Base-by-base conservation (phyloP, 2,888 invertebrate genomes). In the Meliscaeva auricollis region DNA sequence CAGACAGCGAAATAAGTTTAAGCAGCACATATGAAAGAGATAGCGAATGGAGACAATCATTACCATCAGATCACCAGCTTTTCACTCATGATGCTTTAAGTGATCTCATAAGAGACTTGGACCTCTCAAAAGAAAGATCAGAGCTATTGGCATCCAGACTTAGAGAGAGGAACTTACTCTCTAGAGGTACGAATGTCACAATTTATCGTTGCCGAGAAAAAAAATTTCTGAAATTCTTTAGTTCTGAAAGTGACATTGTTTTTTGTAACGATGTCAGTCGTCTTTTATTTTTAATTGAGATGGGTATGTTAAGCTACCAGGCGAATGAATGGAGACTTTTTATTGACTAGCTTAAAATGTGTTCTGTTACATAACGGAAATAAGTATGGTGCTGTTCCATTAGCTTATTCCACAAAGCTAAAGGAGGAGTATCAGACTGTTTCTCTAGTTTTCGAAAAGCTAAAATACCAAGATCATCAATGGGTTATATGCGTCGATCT, bases 281-380 rank as follows among this genome's bases (percentile, higher is more conserved):
- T 8, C n/a, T n/a, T n/a, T n/a, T n/a, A n/a, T 13, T 48, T 17
- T 2, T 48, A 8, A 20, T 7, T 17, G 20, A 48, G 5, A 48
- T 48, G 46, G 46, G 46, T 6, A 1, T 48, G 7, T 22, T 11
- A 50, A 22, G 11, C 11, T 50, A 50, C 22, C 11, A 22, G 3
- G 8, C 22, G 20, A 5, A 22, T 32, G 32, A 32, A 32, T 54
- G 74, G 74, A 62, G 69, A 79, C 70, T 79, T 52, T 79, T 84
- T 69, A 74, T 79, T 69, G 69, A 84, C 73, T 26, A 72, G 56
- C 26, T 44, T 76, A 52, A 80, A 80, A 26, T 85, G 66, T 76
- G 76, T 80, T 58, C 56, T 68, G 17, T 52, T 87, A 44, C 81
- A 81, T 46, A 87, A 77, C 54, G 72, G 66, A 11, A 75, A 78